Conservation (phyloP, 1,140 invertebrate species). For the Hirudo medicinalis region DNA sequence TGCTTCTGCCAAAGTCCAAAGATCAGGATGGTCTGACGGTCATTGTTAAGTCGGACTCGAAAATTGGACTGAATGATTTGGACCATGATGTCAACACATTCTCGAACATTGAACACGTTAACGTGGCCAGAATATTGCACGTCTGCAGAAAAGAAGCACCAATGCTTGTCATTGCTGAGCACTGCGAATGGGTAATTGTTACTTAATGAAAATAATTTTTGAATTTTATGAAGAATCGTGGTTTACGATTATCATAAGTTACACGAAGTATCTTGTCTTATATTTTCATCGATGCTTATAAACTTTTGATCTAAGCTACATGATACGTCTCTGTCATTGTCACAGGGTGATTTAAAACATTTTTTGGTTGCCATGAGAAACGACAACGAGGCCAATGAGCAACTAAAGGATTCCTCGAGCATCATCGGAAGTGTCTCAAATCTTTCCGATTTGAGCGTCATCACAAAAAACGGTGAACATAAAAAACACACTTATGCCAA, state of each 20-base stretch:
- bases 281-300: too few species aligned
- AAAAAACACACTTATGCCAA: background rate
- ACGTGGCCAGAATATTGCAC: conserved; percentile 62
- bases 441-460: background rate
- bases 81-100: conserved; percentile 81
- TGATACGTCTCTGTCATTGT: conserved; percentile 4
- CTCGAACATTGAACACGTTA: conserved; percentile 61
- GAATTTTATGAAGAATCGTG: too few species aligned
- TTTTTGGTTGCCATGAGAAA: conserved; percentile 64
- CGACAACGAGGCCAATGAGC: conserved; percentile 43
- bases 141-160: conserved; percentile 71
- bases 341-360: conserved; percentile 75
- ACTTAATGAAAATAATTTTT: too few species aligned
- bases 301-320: too few species aligned
- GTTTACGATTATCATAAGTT: too few species aligned
- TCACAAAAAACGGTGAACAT: background rate
- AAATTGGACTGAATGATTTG: conserved; percentile 59
- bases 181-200: conserved; percentile 69
- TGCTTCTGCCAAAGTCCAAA: conserved; percentile 37
- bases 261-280: too few species aligned
- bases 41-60: conserved; percentile 60
- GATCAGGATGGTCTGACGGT: conserved; percentile 45
- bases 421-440: conserved; percentile 45
- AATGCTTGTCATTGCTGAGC: conserved; percentile 76
- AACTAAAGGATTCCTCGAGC: background rate